Evolutionary conservation across 2,113 vertebrate species (phyloP).

Genomic region (Onychostoma macrolepis): DNA sequence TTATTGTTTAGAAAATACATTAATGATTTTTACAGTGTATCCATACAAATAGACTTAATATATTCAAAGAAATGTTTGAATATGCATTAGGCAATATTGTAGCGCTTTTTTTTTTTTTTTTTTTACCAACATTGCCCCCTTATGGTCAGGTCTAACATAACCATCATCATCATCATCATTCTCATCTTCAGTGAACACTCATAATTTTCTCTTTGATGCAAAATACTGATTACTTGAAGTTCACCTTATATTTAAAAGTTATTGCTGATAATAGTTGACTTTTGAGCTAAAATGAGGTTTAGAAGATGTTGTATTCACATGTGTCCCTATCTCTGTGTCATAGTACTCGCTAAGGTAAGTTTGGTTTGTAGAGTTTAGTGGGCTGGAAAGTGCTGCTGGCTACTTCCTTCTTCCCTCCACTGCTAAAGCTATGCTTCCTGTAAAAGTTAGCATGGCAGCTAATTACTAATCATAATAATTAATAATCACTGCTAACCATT

Average conservation of each 20-base stretch:
- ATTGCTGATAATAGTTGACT: background rate
- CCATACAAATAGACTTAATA: background rate
- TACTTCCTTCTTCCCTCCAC: constrained; percentile 12
- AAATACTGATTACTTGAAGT: background rate
- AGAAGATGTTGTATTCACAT: constrained; percentile 31
- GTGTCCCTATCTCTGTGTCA: constrained; percentile 43
- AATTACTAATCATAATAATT: background rate
- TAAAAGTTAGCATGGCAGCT: constrained; percentile 18
- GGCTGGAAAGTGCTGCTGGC: constrained; percentile 10
- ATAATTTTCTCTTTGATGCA: background rate
- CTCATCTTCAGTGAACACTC: background rate
- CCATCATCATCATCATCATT: background rate
- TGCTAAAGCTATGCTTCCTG: constrained; percentile 9
- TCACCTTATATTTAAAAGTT: background rate
- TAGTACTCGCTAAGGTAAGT: constrained; percentile 63
- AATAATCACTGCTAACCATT: background rate
- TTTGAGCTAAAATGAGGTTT: background rate
- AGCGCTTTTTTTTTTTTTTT: background rate
- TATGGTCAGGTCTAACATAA: constrained; percentile 26
- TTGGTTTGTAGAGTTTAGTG: constrained; percentile 25
- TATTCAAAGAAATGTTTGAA: background rate
- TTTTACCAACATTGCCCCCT: constrained; percentile 45
- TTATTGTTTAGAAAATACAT: background rate
- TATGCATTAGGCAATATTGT: background rate
- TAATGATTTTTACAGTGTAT: background rate